Evolutionary conservation across 37 sponge, comb jelly and placozoan species (phyloP).

Genomic region (Diacarnus erythraeanus): DNA sequence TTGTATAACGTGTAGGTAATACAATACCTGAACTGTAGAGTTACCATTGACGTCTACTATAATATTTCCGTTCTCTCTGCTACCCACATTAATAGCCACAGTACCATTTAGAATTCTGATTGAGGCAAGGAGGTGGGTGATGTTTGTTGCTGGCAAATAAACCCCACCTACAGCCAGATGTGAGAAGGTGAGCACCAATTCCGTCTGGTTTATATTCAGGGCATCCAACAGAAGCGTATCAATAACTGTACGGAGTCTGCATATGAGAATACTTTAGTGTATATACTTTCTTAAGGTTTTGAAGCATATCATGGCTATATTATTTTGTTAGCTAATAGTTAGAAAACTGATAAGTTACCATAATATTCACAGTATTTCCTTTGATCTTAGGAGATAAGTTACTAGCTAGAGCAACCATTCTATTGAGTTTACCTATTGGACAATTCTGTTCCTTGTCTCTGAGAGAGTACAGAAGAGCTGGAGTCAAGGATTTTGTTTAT

Average conservation of each 20-base stretch:
- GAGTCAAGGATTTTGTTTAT: slow-evolving; percentile 13
- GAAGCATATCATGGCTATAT: too few relatives aligned
- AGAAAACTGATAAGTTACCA: too few relatives aligned
- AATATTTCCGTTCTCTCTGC: neutral
- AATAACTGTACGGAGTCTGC: slow-evolving; percentile 14
- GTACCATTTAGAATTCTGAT: neutral
- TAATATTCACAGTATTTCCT: too few relatives aligned
- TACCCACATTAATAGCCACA: neutral
- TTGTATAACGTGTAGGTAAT: too few relatives aligned
- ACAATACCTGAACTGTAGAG: slow-evolving; percentile 5
- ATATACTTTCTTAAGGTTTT: too few relatives aligned
- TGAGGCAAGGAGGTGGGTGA: slow-evolving; percentile 10
- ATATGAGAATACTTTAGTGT: too few relatives aligned
- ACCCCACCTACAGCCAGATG: slow-evolving; percentile 28
- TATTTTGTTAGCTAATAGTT: too few relatives aligned
- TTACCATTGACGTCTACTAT: neutral
- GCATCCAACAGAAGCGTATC: slow-evolving; percentile 14
- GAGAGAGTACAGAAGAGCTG: neutral
- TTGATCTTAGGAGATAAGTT: too few relatives aligned
- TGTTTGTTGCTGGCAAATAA: slow-evolving; percentile 14
- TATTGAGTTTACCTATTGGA: neutral
- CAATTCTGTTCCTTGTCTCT: neutral
- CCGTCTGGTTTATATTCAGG: slow-evolving; percentile 8
- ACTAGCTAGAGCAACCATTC: too few relatives aligned
- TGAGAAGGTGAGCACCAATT: slow-evolving; percentile 17